These are phyloP conservation scores for Danio aesculapii DNA, from an alignment of 2,797 vertebrate species.

Conservation along the genomic window DNA sequence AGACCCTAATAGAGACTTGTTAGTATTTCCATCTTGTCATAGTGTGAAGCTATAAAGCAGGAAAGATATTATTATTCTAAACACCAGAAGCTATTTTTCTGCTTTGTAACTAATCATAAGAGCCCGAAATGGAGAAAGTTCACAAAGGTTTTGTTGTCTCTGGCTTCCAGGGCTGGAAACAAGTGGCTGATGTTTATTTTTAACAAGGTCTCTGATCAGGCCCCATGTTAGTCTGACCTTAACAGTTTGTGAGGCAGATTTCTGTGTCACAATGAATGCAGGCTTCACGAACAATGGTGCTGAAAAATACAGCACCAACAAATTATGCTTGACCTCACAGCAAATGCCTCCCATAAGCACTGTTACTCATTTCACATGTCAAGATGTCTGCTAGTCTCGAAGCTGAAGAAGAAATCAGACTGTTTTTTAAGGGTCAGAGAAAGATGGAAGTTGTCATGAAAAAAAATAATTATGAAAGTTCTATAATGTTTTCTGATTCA, in stretches of 20 bases:
- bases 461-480: background rate
- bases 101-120: constrained; percentile 20
- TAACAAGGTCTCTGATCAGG: constrained; percentile 5
- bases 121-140: constrained; percentile 27
- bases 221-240: constrained; percentile 19
- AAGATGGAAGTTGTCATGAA: background rate
- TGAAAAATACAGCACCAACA: constrained; percentile 4
- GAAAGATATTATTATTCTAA: background rate
- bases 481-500: background rate
- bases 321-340: background rate
- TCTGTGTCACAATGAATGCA: constrained; percentile 10
- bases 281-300: background rate
- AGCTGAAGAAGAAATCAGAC: background rate
- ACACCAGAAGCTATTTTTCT: constrained; percentile 21
- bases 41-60: constrained; percentile 1
- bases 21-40: background rate
- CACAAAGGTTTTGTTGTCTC: constrained; percentile 19
- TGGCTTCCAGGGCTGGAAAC: constrained; percentile 15
- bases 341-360: background rate
- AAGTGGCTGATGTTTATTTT: constrained; percentile 30
- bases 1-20: too few relatives aligned
- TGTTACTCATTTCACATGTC: constrained; percentile 13
- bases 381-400: background rate
- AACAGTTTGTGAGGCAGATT: constrained; percentile 6
- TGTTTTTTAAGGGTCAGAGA: background rate